Base-by-base conservation (phyloP, 2,797 vertebrate species). In the Fistularia tabacaria region DNA sequence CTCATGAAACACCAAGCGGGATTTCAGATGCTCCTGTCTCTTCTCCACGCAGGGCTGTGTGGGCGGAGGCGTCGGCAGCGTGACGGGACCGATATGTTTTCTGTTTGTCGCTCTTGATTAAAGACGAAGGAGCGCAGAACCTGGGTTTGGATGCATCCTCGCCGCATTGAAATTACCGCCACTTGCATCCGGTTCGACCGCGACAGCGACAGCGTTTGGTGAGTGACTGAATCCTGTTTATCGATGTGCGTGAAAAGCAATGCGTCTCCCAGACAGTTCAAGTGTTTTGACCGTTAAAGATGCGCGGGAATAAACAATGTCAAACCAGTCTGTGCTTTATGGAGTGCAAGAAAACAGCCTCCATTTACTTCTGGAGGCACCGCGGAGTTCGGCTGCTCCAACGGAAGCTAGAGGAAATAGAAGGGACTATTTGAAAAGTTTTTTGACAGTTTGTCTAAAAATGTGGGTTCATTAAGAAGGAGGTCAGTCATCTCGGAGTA, bases 1-100 rank as follows among this genome's bases (percentile, higher is more conserved):
- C 69, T 83, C 83, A 82, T 73, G 79, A 83, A 80, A 65, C 57
- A 54, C 70, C 66, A 76, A 78, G 54, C 59, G 70, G 85, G 82
- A 85, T 87, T 81, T 84, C 49, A 83, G 59, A 59, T 56, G 63
- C 66, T 44, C 54, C 70, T 73, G 66, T 58, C 44, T 57, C 60
- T 47, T 73, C 62, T 66, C 62, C 54, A 69, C 58, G 61, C 38
- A 12, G 15, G 36, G 11, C 25, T 54, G 57, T 8, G 59, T 36
- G 42, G 38, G 51, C 38, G 6, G 6, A 56, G 9, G n/a, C 14
- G 14, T 12, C 39, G 42, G 69, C 41, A 57, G 46, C n/a, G 36
- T 1, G n/a, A 49, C 8, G 42, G 14, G 46, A 51, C 53, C 46
- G 48, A 65, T 45, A 72, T 62, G 40, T 62, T n/a, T 44, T 49